These are phyloP conservation scores for Coenobita brevimanus DNA, from an alignment of 1,140 invertebrate species.

Conservation along the genomic window DNA sequence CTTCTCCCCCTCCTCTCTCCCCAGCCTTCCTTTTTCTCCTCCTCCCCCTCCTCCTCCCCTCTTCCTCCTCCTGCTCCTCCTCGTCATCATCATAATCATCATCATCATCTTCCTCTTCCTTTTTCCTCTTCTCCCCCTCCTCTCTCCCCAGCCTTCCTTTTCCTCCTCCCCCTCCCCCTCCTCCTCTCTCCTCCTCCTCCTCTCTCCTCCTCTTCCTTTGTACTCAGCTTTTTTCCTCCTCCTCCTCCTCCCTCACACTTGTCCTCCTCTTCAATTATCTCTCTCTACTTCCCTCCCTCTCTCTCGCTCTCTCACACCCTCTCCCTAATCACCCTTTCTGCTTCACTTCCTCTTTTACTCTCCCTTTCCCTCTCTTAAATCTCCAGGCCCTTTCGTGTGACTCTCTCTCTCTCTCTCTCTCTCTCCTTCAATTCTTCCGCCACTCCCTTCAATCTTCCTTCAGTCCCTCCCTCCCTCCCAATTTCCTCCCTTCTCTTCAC, in stretches of 20 bases:
- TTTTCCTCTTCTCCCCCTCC: background rate
- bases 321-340: too few relatives aligned
- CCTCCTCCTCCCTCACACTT: background rate
- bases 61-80: background rate
- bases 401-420: too few relatives aligned
- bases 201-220: background rate
- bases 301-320: too few relatives aligned
- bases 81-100: background rate
- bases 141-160: background rate
- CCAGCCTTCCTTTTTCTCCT: background rate
- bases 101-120: background rate
- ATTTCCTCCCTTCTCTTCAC: too few relatives aligned
- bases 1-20: background rate
- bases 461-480: too few relatives aligned
- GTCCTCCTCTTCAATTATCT: too few relatives aligned
- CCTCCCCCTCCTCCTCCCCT: background rate
- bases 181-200: background rate
- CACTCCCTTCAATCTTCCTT: too few relatives aligned
- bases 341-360: too few relatives aligned
- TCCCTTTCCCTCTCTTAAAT: too few relatives aligned
- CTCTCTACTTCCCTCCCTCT: too few relatives aligned
- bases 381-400: too few relatives aligned
- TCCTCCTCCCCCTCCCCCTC: background rate
- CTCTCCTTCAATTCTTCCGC: too few relatives aligned
- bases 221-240: background rate